A percentile compares a stretch with the other conserved stretches of the same genome.
phyloP scores from a whole-genome alignment of 2,113 vertebrate genomes.

The Isurus oxyrinchus region DNA sequence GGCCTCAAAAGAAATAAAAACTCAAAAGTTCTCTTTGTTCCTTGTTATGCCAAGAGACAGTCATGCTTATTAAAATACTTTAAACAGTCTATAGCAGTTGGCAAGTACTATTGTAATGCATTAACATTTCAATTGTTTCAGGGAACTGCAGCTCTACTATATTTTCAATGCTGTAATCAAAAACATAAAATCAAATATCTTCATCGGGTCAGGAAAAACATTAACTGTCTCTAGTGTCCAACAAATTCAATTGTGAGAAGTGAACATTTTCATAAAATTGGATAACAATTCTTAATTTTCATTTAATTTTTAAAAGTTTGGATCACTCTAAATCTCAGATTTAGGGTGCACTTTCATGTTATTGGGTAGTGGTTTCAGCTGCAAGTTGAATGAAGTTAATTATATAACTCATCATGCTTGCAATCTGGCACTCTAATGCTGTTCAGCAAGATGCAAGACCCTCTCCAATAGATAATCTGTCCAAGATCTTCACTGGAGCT shows the following conservation, averaged over 20 bases:
- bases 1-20: not conserved
- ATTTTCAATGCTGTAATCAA: not conserved
- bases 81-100: not conserved
- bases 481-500: not conserved
- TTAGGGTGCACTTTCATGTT: not conserved
- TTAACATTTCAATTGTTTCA: constrained; percentile 11
- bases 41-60: not conserved
- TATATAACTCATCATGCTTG: not conserved
- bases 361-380: not conserved
- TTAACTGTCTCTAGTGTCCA: not conserved
- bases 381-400: not conserved
- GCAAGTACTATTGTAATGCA: not conserved
- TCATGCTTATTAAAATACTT: constrained; percentile 22
- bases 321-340: not conserved
- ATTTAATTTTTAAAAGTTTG: not conserved
- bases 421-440: not conserved
- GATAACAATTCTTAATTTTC: constrained; percentile 1
- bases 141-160: not conserved
- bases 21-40: not conserved
- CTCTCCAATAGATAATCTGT: not conserved
- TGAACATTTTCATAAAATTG: not conserved
- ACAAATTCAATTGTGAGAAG: not conserved
- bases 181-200: constrained; percentile 20
- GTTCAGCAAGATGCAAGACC: not conserved
- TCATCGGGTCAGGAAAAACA: not conserved